These are phyloP conservation scores for Aleadryas rufinucha DNA, from an alignment of 2,113 vertebrate species.

Conservation along the genomic window DNA sequence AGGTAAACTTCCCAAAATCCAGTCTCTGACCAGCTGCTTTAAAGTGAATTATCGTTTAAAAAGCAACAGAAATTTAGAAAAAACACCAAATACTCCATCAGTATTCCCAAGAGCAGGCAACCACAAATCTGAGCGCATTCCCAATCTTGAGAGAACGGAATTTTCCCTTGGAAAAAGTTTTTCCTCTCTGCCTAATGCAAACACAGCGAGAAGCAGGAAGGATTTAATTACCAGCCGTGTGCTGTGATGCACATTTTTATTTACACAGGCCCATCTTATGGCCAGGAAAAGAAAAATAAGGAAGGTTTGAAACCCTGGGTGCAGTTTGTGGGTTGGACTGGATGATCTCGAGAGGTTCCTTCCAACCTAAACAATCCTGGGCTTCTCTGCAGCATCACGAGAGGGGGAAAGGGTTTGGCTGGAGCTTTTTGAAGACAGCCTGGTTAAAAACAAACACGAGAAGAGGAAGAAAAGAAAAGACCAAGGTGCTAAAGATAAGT, in stretches of 20 bases:
- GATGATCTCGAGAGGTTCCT: not conserved
- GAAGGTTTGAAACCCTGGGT: not conserved
- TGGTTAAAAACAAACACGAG: not conserved
- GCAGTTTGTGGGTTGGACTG: not conserved
- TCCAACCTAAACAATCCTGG: not conserved
- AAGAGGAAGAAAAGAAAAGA: not conserved
- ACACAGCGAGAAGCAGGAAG: not conserved
- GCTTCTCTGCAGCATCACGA: not conserved
- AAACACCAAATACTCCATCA: not conserved
- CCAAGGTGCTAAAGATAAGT: not conserved
- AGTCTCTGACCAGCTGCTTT: not conserved
- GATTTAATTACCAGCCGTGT: not conserved
- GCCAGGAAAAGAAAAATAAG: not conserved
- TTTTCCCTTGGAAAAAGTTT: not conserved
- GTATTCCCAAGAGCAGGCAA: not conserved
- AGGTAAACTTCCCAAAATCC: not conserved
- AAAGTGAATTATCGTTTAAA: fast-evolving
- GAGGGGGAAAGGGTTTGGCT: not conserved
- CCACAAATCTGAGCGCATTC: not conserved
- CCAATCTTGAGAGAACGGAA: fast-evolving
- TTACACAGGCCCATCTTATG: not conserved
- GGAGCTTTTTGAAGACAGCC: not conserved
- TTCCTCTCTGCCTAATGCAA: not conserved
- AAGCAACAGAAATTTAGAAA: not conserved
- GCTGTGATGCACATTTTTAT: not conserved